Base-by-base conservation (phyloP, 2,797 vertebrate genomes). In the Threskiornis aethiopicus region DNA sequence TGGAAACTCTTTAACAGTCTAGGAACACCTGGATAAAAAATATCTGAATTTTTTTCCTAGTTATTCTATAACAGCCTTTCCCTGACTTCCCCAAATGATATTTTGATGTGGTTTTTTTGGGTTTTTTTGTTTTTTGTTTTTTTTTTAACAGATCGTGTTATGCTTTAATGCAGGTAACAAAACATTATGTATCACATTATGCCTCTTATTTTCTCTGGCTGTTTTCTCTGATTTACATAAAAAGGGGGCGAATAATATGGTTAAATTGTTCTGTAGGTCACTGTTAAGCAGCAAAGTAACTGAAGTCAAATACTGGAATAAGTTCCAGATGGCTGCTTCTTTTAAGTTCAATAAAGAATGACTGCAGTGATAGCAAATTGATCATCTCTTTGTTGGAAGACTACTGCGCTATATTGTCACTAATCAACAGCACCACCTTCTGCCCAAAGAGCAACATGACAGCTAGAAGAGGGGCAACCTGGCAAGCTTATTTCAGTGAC, bases 341-440 rank as follows among this genome's bases (percentile, higher is more conserved):
- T 96, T 82, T 84, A 93, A 96, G 55, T 96, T 96, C n/a, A 76
- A 54, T 80, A 42, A 94, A 94, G 87, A 96, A 90, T 57, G 78
- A 86, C 84, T 88, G 86, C 83, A 87, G 89, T 46, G 72, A 92
- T 49, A 91, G 93, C 42, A 73, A 91, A 91, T n/a, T 91, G 91
- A 97, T 83, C 79, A 26, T 46, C 78, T 87, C 59, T 96, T 90
- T 87, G 93, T 55, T 21, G 76, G 65, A 46, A 85, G 94, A 72
- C 22, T 18, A 6, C 10, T 20, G 42, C 14, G 14, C 15, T 22
- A 0, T 9, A 4, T 21, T 89, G 95, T 61, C 90, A 52, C 94
- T 98, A 88, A 95, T 85, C 98, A 98, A 98, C 96, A 98, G 97
- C 97, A 73, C 97, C 98, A 98, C 87, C 98, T 98, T 93, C 98